Conservation (phyloP, 2,113 vertebrate species). For the Acanthisitta chloris region DNA sequence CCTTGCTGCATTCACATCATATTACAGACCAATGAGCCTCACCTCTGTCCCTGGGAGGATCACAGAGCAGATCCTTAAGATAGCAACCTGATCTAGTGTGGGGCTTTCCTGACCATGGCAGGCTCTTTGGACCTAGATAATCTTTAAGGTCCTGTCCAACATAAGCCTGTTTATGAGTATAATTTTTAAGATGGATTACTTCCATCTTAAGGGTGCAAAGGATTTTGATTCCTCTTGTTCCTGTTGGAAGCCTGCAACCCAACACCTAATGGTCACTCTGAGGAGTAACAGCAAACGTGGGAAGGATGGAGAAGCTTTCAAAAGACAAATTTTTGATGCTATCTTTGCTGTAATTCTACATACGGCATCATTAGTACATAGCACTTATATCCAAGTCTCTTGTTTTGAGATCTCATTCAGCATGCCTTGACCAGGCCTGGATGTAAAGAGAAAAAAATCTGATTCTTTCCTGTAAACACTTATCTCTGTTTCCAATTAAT, state of each 20-base stretch:
- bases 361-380: background rate
- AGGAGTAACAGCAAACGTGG: fast-evolving
- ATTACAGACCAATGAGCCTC: background rate
- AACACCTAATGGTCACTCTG: background rate
- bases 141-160: background rate
- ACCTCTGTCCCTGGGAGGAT: background rate
- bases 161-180: background rate
- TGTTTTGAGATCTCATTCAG: background rate
- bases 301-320: background rate
- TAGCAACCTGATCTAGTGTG: background rate
- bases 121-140: background rate
- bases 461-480: background rate
- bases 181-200: background rate
- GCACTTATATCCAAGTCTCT: background rate
- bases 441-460: background rate
- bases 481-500: background rate
- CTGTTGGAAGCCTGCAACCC: background rate
- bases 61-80: background rate
- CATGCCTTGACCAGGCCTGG: background rate
- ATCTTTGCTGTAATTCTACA: background rate
- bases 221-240: fast-evolving
- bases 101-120: too few species aligned
- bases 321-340: background rate
- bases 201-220: background rate
- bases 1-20: background rate